Evolutionary conservation across 2,888 invertebrate genomes (phyloP), one percentile per base, ranked within the genome.

Genomic region (Acronicta alni): DNA sequence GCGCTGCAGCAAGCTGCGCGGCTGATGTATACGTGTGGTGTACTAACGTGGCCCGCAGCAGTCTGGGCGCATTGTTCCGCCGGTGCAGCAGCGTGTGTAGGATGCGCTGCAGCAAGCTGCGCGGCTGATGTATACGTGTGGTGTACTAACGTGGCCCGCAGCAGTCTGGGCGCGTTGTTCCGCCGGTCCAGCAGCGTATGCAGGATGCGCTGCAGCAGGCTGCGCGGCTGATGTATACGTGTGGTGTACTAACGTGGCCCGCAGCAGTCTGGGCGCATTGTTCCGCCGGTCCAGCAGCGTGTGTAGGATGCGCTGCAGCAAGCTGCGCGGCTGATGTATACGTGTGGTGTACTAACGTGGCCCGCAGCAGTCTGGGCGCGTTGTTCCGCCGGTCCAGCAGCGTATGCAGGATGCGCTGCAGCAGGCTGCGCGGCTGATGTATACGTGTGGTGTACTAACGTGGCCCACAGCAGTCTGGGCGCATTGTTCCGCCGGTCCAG

Each of bases 61-160:
- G 93, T 63, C 96, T 96, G 0, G 95, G 95, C 57, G 96, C 95
- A 86, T 99, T 99, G 43, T 96, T 96, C 83, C 98, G 97, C 1
- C 99, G 95, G 89, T 99, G 99, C 14, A 99, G 96, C 53, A 99
- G 95, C 4, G 98, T 98, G 87, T 99, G 99, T 75, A 99, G 96
- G 70, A 99, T 99, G 80, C 98, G 96, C 95, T 99, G 99, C 32
- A 99, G 98, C 69, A 99, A 95, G 10, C 1, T 30, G 12, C 12
- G 1, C 5, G 20, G 2, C 5, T 20, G 18, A n/a, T 23, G 14
- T 20, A n/a, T 26, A 56, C 8, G 8, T 26, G 12, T 10, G 2
- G 30, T 30, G 23, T 23, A 23, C 63, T 83, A 49, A 95, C 86
- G 94, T 95, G 60, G 95, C 89, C 0, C 14, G 70, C 94, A 4